Evolutionary conservation across 2,888 invertebrate genomes (phyloP).

Genomic region (Lapara coniferarum): DNA sequence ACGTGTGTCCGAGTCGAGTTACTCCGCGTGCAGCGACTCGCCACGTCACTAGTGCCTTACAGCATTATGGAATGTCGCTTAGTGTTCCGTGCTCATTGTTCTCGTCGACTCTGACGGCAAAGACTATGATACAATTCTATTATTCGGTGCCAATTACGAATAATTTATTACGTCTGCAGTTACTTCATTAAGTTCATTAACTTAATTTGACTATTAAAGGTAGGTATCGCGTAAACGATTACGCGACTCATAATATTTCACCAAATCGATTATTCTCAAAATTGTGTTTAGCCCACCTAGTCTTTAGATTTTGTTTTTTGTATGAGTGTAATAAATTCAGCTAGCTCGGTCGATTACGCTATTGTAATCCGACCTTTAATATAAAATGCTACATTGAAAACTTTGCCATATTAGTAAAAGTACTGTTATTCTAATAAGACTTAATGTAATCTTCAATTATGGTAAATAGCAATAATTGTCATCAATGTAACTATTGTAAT

Average conservation of each 20-base stretch:
- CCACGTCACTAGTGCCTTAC: slow-evolving; percentile 54
- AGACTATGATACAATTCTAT: slow-evolving; percentile 25
- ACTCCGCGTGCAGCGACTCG: slow-evolving; percentile 15
- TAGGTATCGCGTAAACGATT: slow-evolving; percentile 42
- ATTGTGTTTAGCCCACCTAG: slow-evolving; percentile 80
- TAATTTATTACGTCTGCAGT: slow-evolving; percentile 51
- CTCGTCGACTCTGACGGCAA: slow-evolving; percentile 26
- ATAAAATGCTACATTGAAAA: slow-evolving; percentile 82
- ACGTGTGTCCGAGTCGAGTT: slow-evolving; percentile 49
- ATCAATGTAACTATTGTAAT: slow-evolving; percentile 78
- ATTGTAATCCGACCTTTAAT: slow-evolving; percentile 69
- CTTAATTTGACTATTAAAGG: slow-evolving; percentile 44
- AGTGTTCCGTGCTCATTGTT: slow-evolving; percentile 19
- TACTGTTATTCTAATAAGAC: slow-evolving; percentile 79
- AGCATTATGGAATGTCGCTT: slow-evolving; percentile 33
- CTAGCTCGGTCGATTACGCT: slow-evolving; percentile 65
- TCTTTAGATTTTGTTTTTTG: slow-evolving; percentile 71
- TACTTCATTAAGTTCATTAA: slow-evolving; percentile 48
- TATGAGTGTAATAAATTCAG: slow-evolving; percentile 66
- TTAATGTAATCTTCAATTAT: slow-evolving; percentile 74
- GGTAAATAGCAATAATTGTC: slow-evolving; percentile 67
- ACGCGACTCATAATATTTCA: slow-evolving; percentile 37
- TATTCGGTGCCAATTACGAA: slow-evolving; percentile 56
- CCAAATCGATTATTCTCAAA: slow-evolving; percentile 52
- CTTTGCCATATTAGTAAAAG: slow-evolving; percentile 83